These are phyloP conservation scores for Podarcis lilfordi DNA, from an alignment of 2,797 vertebrate genomes.

Conservation along the genomic window DNA sequence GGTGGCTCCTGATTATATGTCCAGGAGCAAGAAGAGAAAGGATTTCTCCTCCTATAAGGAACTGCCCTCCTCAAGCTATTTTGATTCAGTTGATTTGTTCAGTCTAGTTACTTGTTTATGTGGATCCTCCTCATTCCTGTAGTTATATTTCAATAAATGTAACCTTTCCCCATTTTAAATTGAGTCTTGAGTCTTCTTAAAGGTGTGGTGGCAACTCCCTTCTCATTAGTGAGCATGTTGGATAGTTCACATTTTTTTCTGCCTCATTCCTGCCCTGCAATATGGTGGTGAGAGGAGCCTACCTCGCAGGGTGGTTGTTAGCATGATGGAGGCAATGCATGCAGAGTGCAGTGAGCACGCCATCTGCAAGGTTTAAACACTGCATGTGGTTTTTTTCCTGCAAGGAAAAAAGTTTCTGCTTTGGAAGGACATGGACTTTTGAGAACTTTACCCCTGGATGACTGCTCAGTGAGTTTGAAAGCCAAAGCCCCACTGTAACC, in stretches of 20 bases:
- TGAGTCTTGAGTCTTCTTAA: too few species aligned
- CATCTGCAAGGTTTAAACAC: background rate
- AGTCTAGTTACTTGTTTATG: too few species aligned
- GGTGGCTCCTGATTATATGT: too few species aligned
- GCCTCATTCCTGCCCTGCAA: background rate
- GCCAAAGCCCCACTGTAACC: conserved; percentile 57
- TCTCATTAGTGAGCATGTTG: too few species aligned
- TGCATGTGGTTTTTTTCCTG: background rate
- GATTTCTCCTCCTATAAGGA: too few species aligned
- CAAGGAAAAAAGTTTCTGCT: conserved; percentile 48
- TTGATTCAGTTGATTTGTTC: too few species aligned
- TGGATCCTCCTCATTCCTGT: too few species aligned
- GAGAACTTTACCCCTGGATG: conserved; percentile 38
- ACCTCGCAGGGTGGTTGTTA: background rate
- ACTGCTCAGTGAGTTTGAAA: conserved; percentile 37
- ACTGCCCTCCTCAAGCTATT: too few species aligned
- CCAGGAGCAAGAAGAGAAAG: too few species aligned
- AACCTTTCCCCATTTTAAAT: too few species aligned
- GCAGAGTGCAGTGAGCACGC: background rate
- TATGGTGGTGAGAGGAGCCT: background rate
- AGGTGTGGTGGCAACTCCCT: too few species aligned
- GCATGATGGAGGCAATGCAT: background rate
- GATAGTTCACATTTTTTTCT: background rate
- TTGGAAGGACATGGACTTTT: conserved; percentile 34
- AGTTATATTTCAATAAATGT: too few species aligned